Base-by-base conservation (phyloP, 2,797 vertebrate species). In the Gephyroberyx darwinii region DNA sequence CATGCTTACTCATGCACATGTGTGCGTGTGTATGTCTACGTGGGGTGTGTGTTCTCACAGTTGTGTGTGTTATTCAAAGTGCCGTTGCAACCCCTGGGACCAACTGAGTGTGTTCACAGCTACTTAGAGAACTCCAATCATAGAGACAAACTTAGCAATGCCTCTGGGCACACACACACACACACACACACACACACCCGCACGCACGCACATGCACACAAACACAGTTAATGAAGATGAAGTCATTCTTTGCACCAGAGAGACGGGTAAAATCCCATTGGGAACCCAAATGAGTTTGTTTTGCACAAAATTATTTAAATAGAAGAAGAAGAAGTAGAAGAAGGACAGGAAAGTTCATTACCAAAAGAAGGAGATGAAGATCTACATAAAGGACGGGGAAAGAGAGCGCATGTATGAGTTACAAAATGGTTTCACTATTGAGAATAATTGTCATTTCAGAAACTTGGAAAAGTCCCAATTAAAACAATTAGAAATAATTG, bases 101-200 rank as follows among this genome's bases (percentile, higher is more conserved):
- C 43, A 51, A 53, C 61, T 55, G 47, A 84, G 71, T 86, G 80
- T 85, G 82, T 82, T 88, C 81, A 83, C 77, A 84, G 67, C 65
- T 79, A 80, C 77, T 71, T 81, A 66, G 59, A 78, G 76, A 66
- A 81, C 82, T 83, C 67, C 71, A 73, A 58, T 83, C 75, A 66
- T 71, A 78, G 82, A 89, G 66, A 73, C 63, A 82, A 70, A 77
- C 45, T 48, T 53, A 70, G 69, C 66, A 43, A 65, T 56, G 69
- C 59, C 59, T 13, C 68, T 26, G 39, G 74, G 69, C 53, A 77
- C 19, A n/a, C 56, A 47, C 63, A 71, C 53, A 69, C 64, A 22
- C 65, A 65, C n/a, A 48, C 61, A 66, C 35, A 52, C 51, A 57
- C 48, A 43, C 20, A 43, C 53, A 59, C 54, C 55, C 8, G 58